Evolutionary conservation across 2,797 vertebrate genomes (phyloP).

Genomic region (Chanos chanos): DNA sequence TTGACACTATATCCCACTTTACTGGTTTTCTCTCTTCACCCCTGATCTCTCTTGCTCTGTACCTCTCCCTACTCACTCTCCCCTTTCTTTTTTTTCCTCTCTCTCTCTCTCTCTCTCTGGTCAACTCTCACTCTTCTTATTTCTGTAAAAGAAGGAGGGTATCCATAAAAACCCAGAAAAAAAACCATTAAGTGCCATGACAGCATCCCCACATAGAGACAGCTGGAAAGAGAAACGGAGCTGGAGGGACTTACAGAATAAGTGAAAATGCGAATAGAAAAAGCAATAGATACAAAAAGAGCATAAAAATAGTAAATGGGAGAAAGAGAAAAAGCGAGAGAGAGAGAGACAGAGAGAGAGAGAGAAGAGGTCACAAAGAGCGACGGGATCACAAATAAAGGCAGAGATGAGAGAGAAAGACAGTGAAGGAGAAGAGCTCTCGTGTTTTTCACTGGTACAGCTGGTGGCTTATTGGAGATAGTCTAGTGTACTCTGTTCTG

Average conservation of each 20-base stretch:
- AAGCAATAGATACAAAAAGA: background rate
- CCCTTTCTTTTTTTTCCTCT: background rate
- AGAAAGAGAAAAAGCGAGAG: conserved; percentile 1
- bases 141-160: no score
- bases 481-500: conserved; percentile 34
- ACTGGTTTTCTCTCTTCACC: background rate
- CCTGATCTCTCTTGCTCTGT: conserved; percentile 22
- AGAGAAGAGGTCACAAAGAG: background rate
- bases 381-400: conserved; percentile 15
- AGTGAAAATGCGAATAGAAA: no score
- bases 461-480: conserved; percentile 30
- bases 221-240: conserved; percentile 6
- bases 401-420: conserved; percentile 1
- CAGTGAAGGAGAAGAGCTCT: conserved; percentile 17
- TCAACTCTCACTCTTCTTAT: conserved; percentile 27
- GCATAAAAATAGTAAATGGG: background rate
- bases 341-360: background rate
- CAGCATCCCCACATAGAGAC: no score
- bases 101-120: background rate
- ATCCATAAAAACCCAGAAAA: background rate
- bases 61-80: no score
- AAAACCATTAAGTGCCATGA: no score
- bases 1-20: no score
- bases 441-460: conserved; percentile 12
- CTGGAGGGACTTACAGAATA: no score